Conservation (phyloP, 2,888 invertebrate genomes). For the Diplazon laetatorius region DNA sequence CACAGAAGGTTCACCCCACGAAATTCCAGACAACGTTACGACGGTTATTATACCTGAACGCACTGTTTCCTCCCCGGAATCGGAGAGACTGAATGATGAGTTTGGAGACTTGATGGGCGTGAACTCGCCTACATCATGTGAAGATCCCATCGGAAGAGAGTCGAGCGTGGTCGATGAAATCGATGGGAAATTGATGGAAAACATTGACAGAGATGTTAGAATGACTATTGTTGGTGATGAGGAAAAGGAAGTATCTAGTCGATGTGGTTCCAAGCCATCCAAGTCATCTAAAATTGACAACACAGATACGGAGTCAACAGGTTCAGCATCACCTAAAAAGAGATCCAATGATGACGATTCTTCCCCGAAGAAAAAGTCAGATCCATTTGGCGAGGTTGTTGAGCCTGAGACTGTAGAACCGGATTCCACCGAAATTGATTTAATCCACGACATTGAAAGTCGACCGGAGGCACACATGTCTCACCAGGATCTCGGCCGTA, state of each 20-base stretch:
- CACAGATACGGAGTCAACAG: neutral
- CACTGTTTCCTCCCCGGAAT: conserved; percentile 43
- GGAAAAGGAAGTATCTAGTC: neutral
- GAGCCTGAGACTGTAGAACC: conserved; percentile 45
- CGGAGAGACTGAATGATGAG: conserved; percentile 60
- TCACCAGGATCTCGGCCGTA: conserved; percentile 75
- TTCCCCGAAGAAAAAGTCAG: conserved; percentile 36
- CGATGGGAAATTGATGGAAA: neutral
- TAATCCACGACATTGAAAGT: conserved; percentile 66
- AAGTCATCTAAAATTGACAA: neutral
- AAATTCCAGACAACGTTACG: conserved; percentile 79
- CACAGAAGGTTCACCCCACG: conserved; percentile 77
- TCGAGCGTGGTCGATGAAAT: neutral
- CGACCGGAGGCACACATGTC: conserved; percentile 67
- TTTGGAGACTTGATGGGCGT: conserved; percentile 55
- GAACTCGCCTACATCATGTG: conserved; percentile 8
- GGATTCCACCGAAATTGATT: conserved; percentile 65
- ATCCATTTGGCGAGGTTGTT: conserved; percentile 72
- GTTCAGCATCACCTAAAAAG: neutral
- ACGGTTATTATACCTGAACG: conserved; percentile 78
- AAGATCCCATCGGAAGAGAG: neutral
- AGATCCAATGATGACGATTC: conserved; percentile 19
- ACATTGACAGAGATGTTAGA: neutral
- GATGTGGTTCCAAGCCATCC: neutral
- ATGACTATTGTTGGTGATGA: neutral